Evolutionary conservation across 2,888 invertebrate species (phyloP).

Genomic region (Sisyra terminalis): DNA sequence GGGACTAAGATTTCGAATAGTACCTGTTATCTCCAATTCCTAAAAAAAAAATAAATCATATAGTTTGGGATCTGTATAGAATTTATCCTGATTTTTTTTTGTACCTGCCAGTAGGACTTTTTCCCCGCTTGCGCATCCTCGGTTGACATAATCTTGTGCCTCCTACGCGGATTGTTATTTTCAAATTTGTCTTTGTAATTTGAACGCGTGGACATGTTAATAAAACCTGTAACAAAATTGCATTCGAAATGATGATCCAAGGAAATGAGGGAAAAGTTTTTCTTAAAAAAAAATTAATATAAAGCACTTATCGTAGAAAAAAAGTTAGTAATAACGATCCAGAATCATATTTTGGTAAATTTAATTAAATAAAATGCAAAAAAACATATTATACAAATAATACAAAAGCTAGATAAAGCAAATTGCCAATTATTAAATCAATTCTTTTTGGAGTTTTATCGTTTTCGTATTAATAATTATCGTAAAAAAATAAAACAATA

Average conservation of each 20-base stretch:
- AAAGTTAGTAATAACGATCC: no score
- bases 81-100: neutral
- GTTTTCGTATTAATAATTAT: no score
- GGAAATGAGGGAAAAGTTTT: neutral
- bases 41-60: constrained; percentile 4
- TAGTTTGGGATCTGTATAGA: neutral
- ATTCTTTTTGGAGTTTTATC: no score
- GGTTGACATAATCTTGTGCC: constrained; percentile 81
- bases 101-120: constrained; percentile 79
- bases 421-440: no score
- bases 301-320: no score
- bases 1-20: constrained; percentile 86
- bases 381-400: no score
- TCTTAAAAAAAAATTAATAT: neutral
- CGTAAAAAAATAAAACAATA: no score
- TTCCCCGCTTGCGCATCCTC: constrained; percentile 87
- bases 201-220: constrained; percentile 17
- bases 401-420: no score
- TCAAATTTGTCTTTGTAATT: constrained; percentile 81
- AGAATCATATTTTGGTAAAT: no score
- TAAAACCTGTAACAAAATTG: constrained; percentile 28
- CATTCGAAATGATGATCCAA: neutral
- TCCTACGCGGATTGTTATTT: constrained; percentile 58
- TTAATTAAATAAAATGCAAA: no score
- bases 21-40: constrained; percentile 62